Conservation (phyloP, 2,888 invertebrate genomes). For the Salticus scenicus region DNA sequence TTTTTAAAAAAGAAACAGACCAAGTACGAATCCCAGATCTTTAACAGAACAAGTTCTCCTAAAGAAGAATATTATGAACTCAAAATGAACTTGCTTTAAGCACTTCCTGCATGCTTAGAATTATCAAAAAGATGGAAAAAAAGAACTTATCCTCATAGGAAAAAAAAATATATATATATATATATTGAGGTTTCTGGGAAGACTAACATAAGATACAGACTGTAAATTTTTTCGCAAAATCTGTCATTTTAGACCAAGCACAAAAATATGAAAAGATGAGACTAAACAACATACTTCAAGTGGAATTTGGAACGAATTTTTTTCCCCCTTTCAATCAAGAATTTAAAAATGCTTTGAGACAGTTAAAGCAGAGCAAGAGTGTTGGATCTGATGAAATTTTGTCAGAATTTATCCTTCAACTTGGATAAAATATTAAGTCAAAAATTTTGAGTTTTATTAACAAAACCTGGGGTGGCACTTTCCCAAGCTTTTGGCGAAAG, state of each 20-base stretch:
- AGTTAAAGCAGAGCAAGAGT: conserved; percentile 1
- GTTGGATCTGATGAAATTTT: conserved; percentile 17
- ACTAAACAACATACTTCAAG: neutral
- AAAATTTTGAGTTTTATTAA: conserved; percentile 2
- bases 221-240: neutral
- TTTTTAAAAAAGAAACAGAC: neutral
- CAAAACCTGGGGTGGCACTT: neutral
- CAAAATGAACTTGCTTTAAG: neutral
- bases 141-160: neutral
- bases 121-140: neutral
- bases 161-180: neutral
- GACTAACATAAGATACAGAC: neutral
- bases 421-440: neutral
- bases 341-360: neutral
- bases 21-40: neutral
- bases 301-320: neutral
- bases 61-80: neutral
- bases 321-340: conserved; percentile 5
- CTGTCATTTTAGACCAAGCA: neutral
- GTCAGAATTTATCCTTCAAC: conserved; percentile 8
- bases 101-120: neutral
- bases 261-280: neutral
- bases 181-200: neutral
- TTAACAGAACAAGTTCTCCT: neutral
- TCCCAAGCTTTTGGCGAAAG: conserved; percentile 11